A percentile compares a stretch with the other conserved stretches of the same genome.
Conservation (phyloP, 2,797 vertebrate genomes). For the Varecia variegata region DNA sequence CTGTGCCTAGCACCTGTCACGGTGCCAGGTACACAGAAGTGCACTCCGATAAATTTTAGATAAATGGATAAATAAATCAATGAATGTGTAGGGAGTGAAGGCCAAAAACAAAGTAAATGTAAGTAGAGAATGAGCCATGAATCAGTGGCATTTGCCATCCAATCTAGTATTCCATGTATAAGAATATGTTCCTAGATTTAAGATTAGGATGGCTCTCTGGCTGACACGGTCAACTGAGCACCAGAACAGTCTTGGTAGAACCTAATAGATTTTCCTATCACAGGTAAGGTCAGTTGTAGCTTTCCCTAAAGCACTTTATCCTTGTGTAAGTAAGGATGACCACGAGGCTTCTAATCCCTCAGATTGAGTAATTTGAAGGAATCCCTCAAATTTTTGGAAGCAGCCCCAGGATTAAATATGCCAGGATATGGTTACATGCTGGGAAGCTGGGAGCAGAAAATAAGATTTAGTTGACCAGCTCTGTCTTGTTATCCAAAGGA, state of each 20-base stretch:
- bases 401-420: neutral
- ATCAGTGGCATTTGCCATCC: neutral
- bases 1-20: neutral
- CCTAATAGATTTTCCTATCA: neutral
- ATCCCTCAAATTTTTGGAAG: neutral
- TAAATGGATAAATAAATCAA: neutral
- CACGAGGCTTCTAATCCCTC: neutral
- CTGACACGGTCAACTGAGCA: neutral
- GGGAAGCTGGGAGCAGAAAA: neutral
- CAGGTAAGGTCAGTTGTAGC: neutral
- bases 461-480: neutral
- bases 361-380: neutral
- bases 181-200: neutral
- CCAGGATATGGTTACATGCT: neutral
- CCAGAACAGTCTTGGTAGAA: neutral
- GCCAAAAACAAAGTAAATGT: neutral
- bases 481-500: neutral
- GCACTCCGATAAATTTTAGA: neutral
- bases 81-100: neutral
- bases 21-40: neutral
- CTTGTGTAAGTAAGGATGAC: neutral
- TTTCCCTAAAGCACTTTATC: neutral
- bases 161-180: neutral
- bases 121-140: neutral
- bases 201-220: neutral